Conservation (phyloP, 2,888 invertebrate species). For the Thalpophila matura region DNA sequence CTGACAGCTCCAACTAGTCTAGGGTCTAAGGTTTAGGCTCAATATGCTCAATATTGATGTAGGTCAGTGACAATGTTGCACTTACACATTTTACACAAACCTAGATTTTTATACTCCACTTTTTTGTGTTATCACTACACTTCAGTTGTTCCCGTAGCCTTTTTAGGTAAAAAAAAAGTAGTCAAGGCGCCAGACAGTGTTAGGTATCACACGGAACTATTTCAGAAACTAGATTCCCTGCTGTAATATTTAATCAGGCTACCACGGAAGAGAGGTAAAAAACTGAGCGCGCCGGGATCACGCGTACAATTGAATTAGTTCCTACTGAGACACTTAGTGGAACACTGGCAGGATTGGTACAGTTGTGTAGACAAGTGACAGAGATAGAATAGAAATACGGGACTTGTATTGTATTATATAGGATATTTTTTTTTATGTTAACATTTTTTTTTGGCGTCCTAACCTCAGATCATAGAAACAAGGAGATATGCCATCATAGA, state of each 20-base stretch:
- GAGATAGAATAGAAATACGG: not conserved
- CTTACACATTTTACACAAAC: too few species aligned
- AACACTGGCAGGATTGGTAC: constrained; percentile 51
- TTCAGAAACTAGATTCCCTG: constrained; percentile 2
- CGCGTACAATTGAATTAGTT: constrained; percentile 61
- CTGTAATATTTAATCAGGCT: constrained; percentile 43
- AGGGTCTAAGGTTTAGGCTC: not conserved
- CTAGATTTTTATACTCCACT: too few species aligned
- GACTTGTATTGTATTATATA: not conserved
- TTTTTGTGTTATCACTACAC: too few species aligned
- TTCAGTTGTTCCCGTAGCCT: not conserved
- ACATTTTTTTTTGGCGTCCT: too few species aligned
- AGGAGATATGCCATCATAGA: too few species aligned
- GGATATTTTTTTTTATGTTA: too few species aligned
- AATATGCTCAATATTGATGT: not conserved
- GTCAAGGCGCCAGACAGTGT: not conserved
- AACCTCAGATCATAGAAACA: too few species aligned
- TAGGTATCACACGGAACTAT: not conserved
- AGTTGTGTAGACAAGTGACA: constrained; percentile 32
- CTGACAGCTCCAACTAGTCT: too few species aligned
- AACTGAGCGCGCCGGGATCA: constrained; percentile 39
- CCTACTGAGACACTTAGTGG: constrained; percentile 57
- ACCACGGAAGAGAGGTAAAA: constrained; percentile 29
- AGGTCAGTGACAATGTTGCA: not conserved
- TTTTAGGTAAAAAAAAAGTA: too few species aligned